Conservation (phyloP, 2,888 invertebrate genomes). For the Drosophila mimetica region DNA sequence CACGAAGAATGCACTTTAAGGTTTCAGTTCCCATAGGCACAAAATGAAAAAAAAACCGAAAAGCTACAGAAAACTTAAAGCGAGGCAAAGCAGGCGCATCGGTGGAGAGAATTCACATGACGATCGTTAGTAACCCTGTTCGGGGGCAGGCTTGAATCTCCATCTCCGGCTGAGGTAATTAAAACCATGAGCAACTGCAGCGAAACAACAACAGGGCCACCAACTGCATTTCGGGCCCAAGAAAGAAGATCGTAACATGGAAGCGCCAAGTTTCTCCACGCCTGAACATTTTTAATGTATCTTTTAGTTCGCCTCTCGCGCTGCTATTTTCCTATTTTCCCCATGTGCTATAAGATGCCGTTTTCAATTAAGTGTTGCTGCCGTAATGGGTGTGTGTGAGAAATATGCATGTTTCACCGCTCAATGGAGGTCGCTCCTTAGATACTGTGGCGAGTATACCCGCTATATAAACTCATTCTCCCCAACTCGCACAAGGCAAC, state of each 20-base stretch:
- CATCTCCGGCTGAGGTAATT: conserved; percentile 67
- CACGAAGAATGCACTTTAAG: conserved; percentile 48
- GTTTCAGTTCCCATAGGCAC: conserved; percentile 37
- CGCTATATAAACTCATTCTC: background rate
- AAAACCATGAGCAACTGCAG: conserved; percentile 65
- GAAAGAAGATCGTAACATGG: conserved; percentile 48
- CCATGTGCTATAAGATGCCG: conserved; percentile 41
- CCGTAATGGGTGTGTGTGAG: conserved; percentile 60
- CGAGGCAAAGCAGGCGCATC: conserved; percentile 51
- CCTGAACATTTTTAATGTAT: conserved; percentile 71
- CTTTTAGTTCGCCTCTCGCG: conserved; percentile 56
- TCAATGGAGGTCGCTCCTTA: conserved; percentile 69
- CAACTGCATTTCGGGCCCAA: conserved; percentile 33
- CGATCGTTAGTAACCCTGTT: conserved; percentile 66
- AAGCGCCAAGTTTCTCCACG: conserved; percentile 71
- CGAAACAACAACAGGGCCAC: conserved; percentile 26
- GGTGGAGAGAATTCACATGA: conserved; percentile 70
- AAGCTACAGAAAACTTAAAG: conserved; percentile 26
- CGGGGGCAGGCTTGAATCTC: conserved; percentile 60
- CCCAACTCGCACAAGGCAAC: conserved; percentile 51
- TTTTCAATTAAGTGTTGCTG: conserved; percentile 71
- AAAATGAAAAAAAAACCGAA: conserved; percentile 21
- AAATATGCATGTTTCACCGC: conserved; percentile 63
- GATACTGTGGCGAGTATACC: conserved; percentile 5
- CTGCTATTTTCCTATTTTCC: conserved; percentile 13